phyloP scores from a whole-genome alignment of 2,113 vertebrate genomes.

The Suricata suricatta region DNA sequence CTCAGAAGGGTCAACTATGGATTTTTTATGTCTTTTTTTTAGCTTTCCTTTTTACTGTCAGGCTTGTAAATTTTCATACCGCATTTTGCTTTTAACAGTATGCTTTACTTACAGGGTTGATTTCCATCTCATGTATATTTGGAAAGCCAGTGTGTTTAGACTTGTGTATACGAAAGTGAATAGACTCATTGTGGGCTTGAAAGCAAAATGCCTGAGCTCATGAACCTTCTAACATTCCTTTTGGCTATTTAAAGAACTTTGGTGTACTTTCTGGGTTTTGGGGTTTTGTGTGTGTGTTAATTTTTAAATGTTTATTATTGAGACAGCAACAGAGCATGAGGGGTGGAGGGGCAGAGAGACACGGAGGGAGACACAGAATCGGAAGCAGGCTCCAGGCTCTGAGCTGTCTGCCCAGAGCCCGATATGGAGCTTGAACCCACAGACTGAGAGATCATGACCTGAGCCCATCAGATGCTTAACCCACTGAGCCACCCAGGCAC shows the following conservation, averaged over 20 bases:
- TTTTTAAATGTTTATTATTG: not conserved
- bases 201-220: not conserved
- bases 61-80: not conserved
- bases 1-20: not conserved
- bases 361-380: too few relatives aligned
- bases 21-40: not conserved
- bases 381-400: too few relatives aligned
- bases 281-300: too few relatives aligned
- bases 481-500: too few relatives aligned
- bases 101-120: not conserved
- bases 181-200: not conserved
- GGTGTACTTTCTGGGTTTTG: not conserved
- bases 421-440: too few relatives aligned
- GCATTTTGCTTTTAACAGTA: not conserved
- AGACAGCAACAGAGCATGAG: too few relatives aligned
- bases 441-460: too few relatives aligned
- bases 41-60: not conserved
- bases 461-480: too few relatives aligned
- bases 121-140: constrained; percentile 1
- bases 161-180: not conserved
- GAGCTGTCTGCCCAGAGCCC: too few relatives aligned
- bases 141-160: constrained; percentile 17
- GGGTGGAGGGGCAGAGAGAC: too few relatives aligned
- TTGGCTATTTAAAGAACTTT: not conserved
- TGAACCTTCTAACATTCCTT: not conserved